These are phyloP conservation scores for Apodemia hepburni DNA, from an alignment of 2,888 invertebrate species.

Conservation along the genomic window DNA sequence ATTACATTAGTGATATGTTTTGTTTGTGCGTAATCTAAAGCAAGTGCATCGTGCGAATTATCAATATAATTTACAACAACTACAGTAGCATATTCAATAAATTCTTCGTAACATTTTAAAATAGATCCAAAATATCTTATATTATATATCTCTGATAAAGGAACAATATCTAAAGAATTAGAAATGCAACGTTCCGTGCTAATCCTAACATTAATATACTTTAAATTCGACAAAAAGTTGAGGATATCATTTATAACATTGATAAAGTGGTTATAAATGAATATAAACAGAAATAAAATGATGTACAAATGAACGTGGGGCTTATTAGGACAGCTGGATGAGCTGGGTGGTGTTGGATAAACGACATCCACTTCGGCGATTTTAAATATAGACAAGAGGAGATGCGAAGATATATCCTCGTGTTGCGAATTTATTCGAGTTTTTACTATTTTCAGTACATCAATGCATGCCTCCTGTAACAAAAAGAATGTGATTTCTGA, in stretches of 20 bases:
- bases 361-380: conserved; percentile 95
- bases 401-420: conserved; percentile 92
- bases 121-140: conserved; percentile 61
- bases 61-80: conserved; percentile 54
- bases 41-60: conserved; percentile 62
- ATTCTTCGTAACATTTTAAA: conserved; percentile 66
- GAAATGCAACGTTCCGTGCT: conserved; percentile 34
- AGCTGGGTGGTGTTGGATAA: conserved; percentile 84
- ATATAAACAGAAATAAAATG: conserved; percentile 49
- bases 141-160: conserved; percentile 61
- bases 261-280: conserved; percentile 46
- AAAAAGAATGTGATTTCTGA: neutral
- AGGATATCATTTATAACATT: conserved; percentile 45
- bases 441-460: conserved; percentile 89
- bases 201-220: conserved; percentile 44
- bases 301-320: conserved; percentile 52
- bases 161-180: conserved; percentile 47
- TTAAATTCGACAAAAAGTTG: conserved; percentile 66
- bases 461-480: conserved; percentile 91
- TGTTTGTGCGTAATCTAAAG: conserved; percentile 65
- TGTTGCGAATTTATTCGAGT: conserved; percentile 92
- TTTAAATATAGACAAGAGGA: conserved; percentile 93
- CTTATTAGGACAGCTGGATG: conserved; percentile 52
- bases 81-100: conserved; percentile 53
- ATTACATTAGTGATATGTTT: conserved; percentile 48